Evolutionary conservation across 1,140 invertebrate species (phyloP).

Genomic region (Hypothenemus hampei): DNA sequence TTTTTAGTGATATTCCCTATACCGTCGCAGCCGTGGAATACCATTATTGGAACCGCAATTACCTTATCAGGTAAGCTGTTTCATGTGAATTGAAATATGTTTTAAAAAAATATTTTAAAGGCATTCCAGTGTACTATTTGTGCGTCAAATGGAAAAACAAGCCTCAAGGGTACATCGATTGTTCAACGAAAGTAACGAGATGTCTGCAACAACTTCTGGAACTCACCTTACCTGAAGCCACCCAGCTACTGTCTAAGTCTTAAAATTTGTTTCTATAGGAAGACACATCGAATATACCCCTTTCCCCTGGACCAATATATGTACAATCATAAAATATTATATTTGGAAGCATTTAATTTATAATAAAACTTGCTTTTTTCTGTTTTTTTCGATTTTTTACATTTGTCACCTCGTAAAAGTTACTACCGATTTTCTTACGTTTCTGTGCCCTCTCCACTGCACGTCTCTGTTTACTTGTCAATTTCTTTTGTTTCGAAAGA

Average conservation of each 20-base stretch:
- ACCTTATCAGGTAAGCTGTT: slow-evolving; percentile 57
- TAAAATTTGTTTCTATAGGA: too few relatives aligned
- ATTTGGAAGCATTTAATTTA: too few relatives aligned
- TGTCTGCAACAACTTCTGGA: slow-evolving; percentile 50
- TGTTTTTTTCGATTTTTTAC: slow-evolving; percentile 91
- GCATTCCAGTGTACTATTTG: slow-evolving; percentile 85
- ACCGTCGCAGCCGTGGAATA: slow-evolving; percentile 69
- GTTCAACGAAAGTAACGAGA: slow-evolving; percentile 45
- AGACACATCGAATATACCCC: too few relatives aligned
- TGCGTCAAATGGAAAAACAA: slow-evolving; percentile 84
- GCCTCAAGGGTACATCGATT: slow-evolving; percentile 45
- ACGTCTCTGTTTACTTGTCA: slow-evolving; percentile 74
- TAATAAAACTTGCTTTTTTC: too few relatives aligned
- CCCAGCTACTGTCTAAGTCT: slow-evolving; percentile 27
- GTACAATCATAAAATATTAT: too few relatives aligned
- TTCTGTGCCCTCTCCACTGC: slow-evolving; percentile 68
- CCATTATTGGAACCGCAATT: slow-evolving; percentile 76
- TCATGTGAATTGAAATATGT: not conserved
- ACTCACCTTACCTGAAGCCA: slow-evolving; percentile 37
- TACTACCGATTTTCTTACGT: slow-evolving; percentile 83
- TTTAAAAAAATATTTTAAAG: slow-evolving; percentile 43
- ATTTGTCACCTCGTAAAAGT: slow-evolving; percentile 90
- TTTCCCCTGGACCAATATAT: too few relatives aligned
- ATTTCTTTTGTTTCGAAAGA: slow-evolving; percentile 45
- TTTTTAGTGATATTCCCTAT: slow-evolving; percentile 80